A percentile compares a stretch with the other conserved stretches of the same genome.
These are phyloP conservation scores for Dicyrtomina minuta DNA, from an alignment of 2,888 invertebrate genomes.

Conservation along the genomic window DNA sequence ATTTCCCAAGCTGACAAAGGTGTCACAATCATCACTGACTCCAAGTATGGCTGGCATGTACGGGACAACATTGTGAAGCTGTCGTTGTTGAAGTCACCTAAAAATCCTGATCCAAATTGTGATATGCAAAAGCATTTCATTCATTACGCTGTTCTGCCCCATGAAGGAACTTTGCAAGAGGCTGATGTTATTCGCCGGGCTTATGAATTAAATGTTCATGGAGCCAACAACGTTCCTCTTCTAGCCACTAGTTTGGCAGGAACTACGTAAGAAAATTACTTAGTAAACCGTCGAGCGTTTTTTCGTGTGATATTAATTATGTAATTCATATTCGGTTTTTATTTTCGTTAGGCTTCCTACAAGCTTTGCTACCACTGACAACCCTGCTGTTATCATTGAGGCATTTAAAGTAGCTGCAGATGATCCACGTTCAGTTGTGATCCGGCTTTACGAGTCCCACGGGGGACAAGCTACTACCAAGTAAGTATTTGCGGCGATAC, in stretches of 20 bases:
- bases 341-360: constrained; percentile 36
- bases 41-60: too few relatives aligned
- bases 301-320: too few relatives aligned
- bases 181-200: constrained; percentile 58
- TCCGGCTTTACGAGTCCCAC: constrained; percentile 44
- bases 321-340: too few relatives aligned
- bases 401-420: constrained; percentile 43
- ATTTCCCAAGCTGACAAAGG: too few relatives aligned
- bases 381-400: constrained; percentile 40
- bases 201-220: constrained; percentile 57
- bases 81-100: constrained; percentile 59
- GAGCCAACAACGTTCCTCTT: constrained; percentile 42
- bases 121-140: constrained; percentile 60
- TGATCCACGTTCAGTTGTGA: constrained; percentile 19
- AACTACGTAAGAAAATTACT: constrained; percentile 36
- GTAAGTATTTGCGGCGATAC: too few relatives aligned
- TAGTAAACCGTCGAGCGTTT: too few relatives aligned
- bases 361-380: constrained; percentile 33
- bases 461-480: constrained; percentile 41
- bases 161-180: constrained; percentile 56
- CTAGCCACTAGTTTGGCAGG: not conserved
- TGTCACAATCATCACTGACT: too few relatives aligned
- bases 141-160: constrained; percentile 59
- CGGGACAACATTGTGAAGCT: constrained; percentile 57
- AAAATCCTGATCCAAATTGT: constrained; percentile 59